These are phyloP conservation scores for Sebastes melanostomus DNA, from an alignment of 2,797 vertebrate genomes.

Conservation along the genomic window DNA sequence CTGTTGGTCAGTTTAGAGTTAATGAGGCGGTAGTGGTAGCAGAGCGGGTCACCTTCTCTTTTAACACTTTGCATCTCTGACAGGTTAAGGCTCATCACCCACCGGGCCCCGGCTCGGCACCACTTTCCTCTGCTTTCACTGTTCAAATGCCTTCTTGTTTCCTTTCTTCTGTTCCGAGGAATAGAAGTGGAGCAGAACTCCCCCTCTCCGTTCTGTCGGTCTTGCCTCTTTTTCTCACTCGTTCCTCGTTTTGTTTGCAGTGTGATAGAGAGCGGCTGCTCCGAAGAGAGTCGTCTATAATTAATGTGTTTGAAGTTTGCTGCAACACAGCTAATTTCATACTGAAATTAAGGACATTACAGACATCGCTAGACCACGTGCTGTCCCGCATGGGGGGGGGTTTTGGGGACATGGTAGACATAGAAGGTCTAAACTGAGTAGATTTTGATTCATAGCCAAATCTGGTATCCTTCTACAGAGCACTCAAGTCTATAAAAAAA, in stretches of 20 bases:
- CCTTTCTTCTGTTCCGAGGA: slow-evolving; percentile 19
- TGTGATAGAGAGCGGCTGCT: slow-evolving; percentile 54
- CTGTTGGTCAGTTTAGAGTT: slow-evolving; percentile 46
- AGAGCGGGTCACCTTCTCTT: slow-evolving; percentile 26
- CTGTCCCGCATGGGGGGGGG: slow-evolving; percentile 30
- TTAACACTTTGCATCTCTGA: slow-evolving; percentile 25
- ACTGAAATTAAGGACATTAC: slow-evolving; percentile 70
- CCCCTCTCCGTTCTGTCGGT: neutral
- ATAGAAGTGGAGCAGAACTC: slow-evolving; percentile 43
- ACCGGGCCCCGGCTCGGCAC: slow-evolving; percentile 15
- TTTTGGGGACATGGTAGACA: slow-evolving; percentile 33
- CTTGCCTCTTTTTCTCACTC: slow-evolving; percentile 17
- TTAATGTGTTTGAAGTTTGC: slow-evolving; percentile 78
- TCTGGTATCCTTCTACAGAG: slow-evolving; percentile 15
- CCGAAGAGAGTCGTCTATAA: slow-evolving; percentile 70
- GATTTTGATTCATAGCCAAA: slow-evolving; percentile 42
- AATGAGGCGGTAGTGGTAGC: slow-evolving; percentile 31
- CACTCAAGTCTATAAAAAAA: slow-evolving; percentile 33
- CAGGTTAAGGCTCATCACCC: slow-evolving; percentile 51
- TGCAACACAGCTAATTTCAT: slow-evolving; percentile 71
- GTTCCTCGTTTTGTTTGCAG: slow-evolving; percentile 57
- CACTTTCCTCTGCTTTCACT: slow-evolving; percentile 39
- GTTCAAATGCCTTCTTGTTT: slow-evolving; percentile 29
- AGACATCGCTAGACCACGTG: slow-evolving; percentile 52
- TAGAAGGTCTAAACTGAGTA: slow-evolving; percentile 18